Conservation (phyloP, 1,140 invertebrate species). For the Euschistus heros region DNA sequence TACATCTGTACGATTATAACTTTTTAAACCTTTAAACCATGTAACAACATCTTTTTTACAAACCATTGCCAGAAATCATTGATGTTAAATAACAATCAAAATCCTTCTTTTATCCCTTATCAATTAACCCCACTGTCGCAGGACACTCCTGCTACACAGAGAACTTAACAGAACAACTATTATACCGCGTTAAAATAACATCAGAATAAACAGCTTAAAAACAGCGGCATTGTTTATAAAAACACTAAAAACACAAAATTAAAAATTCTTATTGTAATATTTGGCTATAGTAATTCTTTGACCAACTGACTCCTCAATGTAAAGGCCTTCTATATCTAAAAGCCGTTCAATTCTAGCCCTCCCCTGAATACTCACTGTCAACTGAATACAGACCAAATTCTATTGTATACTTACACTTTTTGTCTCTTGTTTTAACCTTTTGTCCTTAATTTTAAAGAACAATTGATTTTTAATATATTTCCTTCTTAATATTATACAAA, state of each 20-base stretch:
- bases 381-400: not conserved
- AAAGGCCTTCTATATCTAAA: slow-evolving; percentile 21
- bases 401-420: not conserved
- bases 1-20: slow-evolving; percentile 87
- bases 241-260: slow-evolving; percentile 13
- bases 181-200: slow-evolving; percentile 8
- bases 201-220: slow-evolving; percentile 13
- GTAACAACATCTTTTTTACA: slow-evolving; percentile 85
- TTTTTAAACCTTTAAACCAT: slow-evolving; percentile 89
- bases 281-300: slow-evolving; percentile 14
- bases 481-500: too few relatives aligned
- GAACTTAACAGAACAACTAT: slow-evolving; percentile 2
- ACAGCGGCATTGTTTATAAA: slow-evolving; percentile 8
- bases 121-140: slow-evolving; percentile 18
- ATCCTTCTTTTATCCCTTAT: slow-evolving; percentile 17
- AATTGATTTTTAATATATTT: too few relatives aligned
- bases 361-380: slow-evolving; percentile 1
- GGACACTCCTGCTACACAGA: slow-evolving; percentile 11
- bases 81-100: slow-evolving; percentile 35
- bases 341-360: slow-evolving; percentile 15
- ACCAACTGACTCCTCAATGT: slow-evolving; percentile 23
- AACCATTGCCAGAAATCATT: slow-evolving; percentile 73
- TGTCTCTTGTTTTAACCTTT: too few relatives aligned
- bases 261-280: slow-evolving; percentile 15
- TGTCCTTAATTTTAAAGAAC: too few relatives aligned